These are phyloP conservation scores for Corythornis vintsioides DNA, from an alignment of 2,113 vertebrate species.

Conservation along the genomic window DNA sequence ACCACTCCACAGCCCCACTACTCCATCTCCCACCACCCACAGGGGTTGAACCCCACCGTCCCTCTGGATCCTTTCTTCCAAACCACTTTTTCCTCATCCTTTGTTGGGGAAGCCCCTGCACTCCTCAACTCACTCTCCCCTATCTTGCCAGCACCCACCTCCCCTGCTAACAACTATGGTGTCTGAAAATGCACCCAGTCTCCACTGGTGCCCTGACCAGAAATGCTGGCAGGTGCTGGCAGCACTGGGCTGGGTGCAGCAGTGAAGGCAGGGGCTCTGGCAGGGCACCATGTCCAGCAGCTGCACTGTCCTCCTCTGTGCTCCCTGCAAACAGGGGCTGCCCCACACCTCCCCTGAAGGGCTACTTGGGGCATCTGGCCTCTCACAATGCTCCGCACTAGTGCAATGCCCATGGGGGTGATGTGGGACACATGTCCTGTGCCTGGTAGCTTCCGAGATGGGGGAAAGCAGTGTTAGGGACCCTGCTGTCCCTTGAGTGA, in stretches of 20 bases:
- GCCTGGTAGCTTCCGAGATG: neutral
- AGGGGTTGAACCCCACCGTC: neutral
- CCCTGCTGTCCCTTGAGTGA: neutral
- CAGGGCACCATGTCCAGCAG: neutral
- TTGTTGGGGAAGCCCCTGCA: neutral
- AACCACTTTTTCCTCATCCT: neutral
- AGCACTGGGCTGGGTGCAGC: neutral
- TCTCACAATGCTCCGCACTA: accelerated
- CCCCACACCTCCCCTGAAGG: too few relatives aligned
- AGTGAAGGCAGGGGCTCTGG: neutral
- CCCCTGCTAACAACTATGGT: accelerated
- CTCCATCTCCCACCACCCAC: neutral
- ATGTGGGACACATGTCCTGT: neutral
- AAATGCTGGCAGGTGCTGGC: neutral
- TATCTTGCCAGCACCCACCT: too few relatives aligned
- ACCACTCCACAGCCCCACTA: neutral
- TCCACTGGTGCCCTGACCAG: neutral
- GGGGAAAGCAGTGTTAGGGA: neutral
- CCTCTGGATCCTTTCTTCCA: neutral
- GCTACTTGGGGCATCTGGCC: neutral
- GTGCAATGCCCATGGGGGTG: neutral
- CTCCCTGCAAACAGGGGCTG: neutral
- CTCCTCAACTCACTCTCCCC: accelerated
- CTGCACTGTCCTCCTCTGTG: neutral
- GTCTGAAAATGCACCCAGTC: accelerated